Conservation (phyloP, 2,797 vertebrate genomes). For the Etheostoma nigrum region DNA sequence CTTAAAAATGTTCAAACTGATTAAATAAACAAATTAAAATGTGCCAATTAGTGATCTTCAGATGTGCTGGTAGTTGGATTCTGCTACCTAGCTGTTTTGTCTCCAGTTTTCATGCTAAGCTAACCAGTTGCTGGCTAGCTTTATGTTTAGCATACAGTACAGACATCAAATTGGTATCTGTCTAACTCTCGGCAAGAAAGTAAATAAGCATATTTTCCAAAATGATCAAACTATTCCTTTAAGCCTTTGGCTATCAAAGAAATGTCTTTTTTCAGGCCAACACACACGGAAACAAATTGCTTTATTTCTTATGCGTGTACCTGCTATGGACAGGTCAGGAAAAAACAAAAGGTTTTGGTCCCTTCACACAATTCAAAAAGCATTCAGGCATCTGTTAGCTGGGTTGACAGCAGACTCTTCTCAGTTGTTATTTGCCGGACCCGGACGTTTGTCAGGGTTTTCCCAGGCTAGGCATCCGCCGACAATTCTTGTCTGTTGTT, state of each 20-base stretch:
- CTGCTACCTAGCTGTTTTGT: background rate
- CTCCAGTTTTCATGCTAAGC: background rate
- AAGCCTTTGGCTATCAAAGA: background rate
- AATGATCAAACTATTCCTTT: slow-evolving; percentile 2
- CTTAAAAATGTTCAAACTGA: background rate
- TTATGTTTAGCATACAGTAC: background rate
- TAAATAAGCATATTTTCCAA: background rate
- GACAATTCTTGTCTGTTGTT: slow-evolving; percentile 1
- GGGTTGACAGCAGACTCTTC: no score
- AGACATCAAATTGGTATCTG: background rate
- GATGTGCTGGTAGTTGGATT: background rate
- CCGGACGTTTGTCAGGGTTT: no score
- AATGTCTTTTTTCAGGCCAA: background rate
- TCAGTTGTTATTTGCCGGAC: no score
- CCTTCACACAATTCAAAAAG: background rate
- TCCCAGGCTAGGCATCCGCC: background rate
- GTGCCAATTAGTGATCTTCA: background rate
- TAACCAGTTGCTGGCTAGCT: background rate
- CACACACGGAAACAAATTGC: slow-evolving; percentile 1
- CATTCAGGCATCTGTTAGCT: background rate
- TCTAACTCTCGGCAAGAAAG: background rate
- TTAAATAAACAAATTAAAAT: background rate
- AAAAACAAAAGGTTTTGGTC: background rate
- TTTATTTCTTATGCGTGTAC: background rate
- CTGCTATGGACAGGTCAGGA: background rate